Evolutionary conservation across 2,888 invertebrate species (phyloP), one percentile per base, ranked within the genome.

Genomic region (Cantharis nigra): DNA sequence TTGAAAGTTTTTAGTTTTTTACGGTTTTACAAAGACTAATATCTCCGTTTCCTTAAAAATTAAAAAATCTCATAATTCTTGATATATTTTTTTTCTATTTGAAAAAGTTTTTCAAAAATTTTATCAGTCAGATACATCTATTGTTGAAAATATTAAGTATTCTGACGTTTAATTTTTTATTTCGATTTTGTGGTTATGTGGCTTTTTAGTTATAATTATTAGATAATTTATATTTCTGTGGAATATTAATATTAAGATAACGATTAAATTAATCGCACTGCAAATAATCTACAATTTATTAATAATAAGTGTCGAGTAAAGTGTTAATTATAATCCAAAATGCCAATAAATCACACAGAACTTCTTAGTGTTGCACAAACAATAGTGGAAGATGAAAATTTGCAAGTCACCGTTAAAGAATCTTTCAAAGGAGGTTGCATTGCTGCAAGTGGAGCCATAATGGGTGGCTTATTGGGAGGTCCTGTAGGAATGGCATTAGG

Each of bases 401-500:
- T 89, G 73, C 81, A 83, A 81, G 86, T 85, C 16, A 85, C 87
- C n/a, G 76, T 87, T 7, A 82, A 77, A 30, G 86, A 86, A 81
- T 84, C 87, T 3, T 80, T 81, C 2, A 88, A 88, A 81, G 88
- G 87, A 26, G 87, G 87, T 13, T 76, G 84, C 30, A 81, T 85
- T 18, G 84, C 85, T 64, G 88, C 87, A 26, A 78, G 82, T 49
- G 85, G 85, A 76, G 87, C 87, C 10, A 82, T 87, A 63, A 72
- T 84, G 69, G 89, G 88, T 62, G 88, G 86, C 30, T 16, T 89
- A 18, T 18, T 88, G 4, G 87, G 84, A 23, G 89, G 89, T 0
- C 88, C 88, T 14, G n/a, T 86, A 30, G 89, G 89, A 64, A 77
- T 88, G 78, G 87, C 85, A 70, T 76, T 87, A 76, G 89, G 89